These are phyloP conservation scores for Gadus chalcogrammus DNA, from an alignment of 2,113 vertebrate genomes.

Conservation along the genomic window DNA sequence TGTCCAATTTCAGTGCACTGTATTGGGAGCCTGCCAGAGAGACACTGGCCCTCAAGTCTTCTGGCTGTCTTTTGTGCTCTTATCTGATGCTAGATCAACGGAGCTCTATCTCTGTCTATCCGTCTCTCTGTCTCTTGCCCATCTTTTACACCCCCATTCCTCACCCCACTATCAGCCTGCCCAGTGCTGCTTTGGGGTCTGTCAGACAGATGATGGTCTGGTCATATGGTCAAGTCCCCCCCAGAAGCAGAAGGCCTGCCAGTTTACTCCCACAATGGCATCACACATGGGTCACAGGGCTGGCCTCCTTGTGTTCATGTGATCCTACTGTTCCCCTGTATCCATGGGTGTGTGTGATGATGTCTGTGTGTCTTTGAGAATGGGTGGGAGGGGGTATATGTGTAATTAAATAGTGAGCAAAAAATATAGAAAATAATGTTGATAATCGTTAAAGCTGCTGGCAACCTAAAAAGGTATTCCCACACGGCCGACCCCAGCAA, in stretches of 20 bases:
- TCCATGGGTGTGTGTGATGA: neutral
- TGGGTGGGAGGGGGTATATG: neutral
- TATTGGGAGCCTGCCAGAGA: neutral
- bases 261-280: constrained; percentile 34
- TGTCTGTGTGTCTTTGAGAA: neutral
- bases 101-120: constrained; percentile 10
- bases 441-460: too few species aligned
- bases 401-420: too few species aligned
- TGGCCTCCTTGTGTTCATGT: constrained; percentile 19
- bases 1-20: too few species aligned
- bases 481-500: too few species aligned
- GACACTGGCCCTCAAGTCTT: neutral
- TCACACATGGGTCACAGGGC: constrained; percentile 40
- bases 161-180: constrained; percentile 11
- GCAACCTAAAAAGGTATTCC: too few species aligned
- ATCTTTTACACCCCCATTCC: constrained; percentile 19
- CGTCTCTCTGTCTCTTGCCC: constrained; percentile 12
- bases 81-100: too few species aligned
- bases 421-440: too few species aligned
- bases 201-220: constrained; percentile 36
- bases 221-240: constrained; percentile 45
- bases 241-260: constrained; percentile 41
- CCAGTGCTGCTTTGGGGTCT: constrained; percentile 32
- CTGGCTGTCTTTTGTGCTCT: neutral
- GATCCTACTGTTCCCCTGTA: neutral